Conservation (phyloP, 37 sponge, comb jelly and placozoan genomes). For the Spongilla lacustris region DNA sequence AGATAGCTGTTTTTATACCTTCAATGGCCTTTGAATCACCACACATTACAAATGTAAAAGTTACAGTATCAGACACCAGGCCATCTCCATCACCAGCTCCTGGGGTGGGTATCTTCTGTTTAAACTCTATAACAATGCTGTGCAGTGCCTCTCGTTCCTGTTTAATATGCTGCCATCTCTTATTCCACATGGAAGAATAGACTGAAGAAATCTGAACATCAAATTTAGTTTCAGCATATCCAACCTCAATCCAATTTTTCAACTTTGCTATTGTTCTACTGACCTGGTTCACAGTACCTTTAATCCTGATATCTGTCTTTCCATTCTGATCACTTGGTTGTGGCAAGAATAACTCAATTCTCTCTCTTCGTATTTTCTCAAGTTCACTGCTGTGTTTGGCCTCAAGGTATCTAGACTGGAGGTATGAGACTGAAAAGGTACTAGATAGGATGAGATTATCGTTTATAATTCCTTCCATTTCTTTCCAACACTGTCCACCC, state of each 20-base stretch:
- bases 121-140: constrained; percentile 30
- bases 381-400: no score
- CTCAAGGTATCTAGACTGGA: not conserved
- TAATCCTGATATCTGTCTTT: constrained; percentile 1
- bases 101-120: constrained; percentile 4
- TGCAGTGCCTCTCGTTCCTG: constrained; percentile 17
- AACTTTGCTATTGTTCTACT: constrained; percentile 6
- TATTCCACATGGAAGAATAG: constrained; percentile 37
- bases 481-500: constrained; percentile 21
- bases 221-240: not conserved
- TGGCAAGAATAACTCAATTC: not conserved
- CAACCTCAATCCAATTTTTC: not conserved
- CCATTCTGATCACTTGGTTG: not conserved
- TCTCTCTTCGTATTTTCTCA: not conserved
- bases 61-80: not conserved
- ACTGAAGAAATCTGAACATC: not conserved
- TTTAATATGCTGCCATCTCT: constrained; percentile 40
- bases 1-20: constrained; percentile 13
- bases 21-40: not conserved
- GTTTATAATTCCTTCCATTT: constrained; percentile 11
- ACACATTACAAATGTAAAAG: not conserved
- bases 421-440: constrained; percentile 2
- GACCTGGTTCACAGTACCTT: constrained; percentile 34
- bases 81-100: constrained; percentile 15
- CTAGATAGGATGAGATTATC: not conserved